These are phyloP conservation scores for Hypolimnas misippus DNA, from an alignment of 2,888 invertebrate species.

Conservation along the genomic window DNA sequence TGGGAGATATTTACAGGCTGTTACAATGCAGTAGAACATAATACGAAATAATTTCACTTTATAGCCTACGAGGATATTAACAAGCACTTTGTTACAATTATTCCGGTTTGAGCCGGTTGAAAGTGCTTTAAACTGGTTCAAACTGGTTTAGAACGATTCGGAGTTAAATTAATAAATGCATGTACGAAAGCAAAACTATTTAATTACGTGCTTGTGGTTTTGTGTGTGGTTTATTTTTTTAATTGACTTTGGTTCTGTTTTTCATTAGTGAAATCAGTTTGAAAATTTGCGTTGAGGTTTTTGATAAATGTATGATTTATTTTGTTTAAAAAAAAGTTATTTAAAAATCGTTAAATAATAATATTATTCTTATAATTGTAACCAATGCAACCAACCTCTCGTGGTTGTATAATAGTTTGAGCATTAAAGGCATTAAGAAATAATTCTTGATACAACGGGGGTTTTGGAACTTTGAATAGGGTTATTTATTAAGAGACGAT, in stretches of 20 bases:
- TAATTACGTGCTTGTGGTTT: neutral
- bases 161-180: conserved; percentile 2
- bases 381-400: too few species aligned
- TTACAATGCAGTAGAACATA: too few species aligned
- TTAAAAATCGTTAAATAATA: too few species aligned
- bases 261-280: neutral
- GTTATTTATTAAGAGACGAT: too few species aligned
- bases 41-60: conserved; percentile 6
- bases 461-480: too few species aligned
- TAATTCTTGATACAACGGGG: too few species aligned
- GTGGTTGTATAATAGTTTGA: too few species aligned
- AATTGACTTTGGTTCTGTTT: neutral
- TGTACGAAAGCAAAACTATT: neutral
- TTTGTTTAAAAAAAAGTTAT: too few species aligned
- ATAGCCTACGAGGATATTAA: conserved; percentile 7
- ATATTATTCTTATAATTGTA: too few species aligned
- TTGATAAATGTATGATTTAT: neutral
- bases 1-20: too few species aligned
- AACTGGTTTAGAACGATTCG: conserved; percentile 6
- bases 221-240: neutral
- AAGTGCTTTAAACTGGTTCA: conserved; percentile 9
- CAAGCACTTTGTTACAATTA: conserved; percentile 16
- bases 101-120: conserved; percentile 18
- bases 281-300: neutral
- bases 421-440: too few species aligned